Conservation (phyloP, 30 jellyfish, hydroid and myxozoan species). For the Pelagia noctiluca region DNA sequence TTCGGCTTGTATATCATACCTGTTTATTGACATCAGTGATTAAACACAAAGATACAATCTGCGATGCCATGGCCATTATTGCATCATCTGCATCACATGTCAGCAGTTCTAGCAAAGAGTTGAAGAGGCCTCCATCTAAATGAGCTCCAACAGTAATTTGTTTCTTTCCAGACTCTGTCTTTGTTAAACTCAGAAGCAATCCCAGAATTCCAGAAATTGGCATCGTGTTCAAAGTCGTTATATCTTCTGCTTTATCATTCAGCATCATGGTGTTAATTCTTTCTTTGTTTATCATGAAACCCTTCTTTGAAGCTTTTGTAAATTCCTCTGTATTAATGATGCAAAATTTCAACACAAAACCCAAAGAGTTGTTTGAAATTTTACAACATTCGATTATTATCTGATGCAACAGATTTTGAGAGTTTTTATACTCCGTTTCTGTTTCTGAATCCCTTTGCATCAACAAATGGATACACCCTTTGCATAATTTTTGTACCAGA, state of each 20-base stretch:
- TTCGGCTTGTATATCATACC: no score
- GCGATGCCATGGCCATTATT: conserved; percentile 32
- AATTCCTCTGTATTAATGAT: neutral
- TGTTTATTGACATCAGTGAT: neutral
- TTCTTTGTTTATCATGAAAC: neutral
- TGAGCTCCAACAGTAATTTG: neutral
- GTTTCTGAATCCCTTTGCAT: neutral
- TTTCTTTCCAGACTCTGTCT: neutral
- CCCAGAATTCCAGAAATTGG: neutral
- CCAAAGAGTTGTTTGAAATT: neutral
- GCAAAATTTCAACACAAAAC: neutral
- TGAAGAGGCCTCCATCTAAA: conserved; percentile 9
- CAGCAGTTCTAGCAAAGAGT: conserved; percentile 28
- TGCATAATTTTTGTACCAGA: neutral
- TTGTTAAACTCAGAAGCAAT: neutral
- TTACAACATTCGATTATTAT: neutral
- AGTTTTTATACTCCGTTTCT: neutral
- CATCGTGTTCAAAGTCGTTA: neutral
- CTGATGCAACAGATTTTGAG: neutral
- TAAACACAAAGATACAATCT: conserved; percentile 16
- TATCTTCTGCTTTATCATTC: no score
- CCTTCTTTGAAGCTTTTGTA: neutral
- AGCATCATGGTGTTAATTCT: no score
- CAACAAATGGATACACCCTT: neutral
- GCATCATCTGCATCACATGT: conserved; percentile 59